Base-by-base conservation (phyloP, 2,113 vertebrate genomes). In the Microtus oregoni region DNA sequence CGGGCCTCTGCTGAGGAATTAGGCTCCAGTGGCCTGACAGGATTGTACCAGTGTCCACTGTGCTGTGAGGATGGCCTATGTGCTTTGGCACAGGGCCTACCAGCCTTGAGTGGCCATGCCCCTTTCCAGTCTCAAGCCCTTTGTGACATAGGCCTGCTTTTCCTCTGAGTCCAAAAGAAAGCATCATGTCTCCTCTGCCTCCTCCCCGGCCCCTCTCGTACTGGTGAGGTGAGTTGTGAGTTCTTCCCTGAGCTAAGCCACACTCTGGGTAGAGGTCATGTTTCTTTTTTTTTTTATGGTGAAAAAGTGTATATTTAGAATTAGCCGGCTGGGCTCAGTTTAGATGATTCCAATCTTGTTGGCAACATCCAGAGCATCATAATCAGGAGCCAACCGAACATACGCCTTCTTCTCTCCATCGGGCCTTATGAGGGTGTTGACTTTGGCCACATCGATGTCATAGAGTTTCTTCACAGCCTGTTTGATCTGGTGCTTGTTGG, bases 51-150 rank as follows among this genome's bases (percentile, higher is more conserved):
- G 0, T 24, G 55, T 47, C 68, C 50, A 3, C 0, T 41, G n/a
- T 75, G 32, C 50, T 4, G 3, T 30, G 0, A 1, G 3, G 44
- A 3, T 10, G 38, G 75, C 41, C 30, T 28, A 0, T 0, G 17
- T 20, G 72, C 14, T 17, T 83, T 7, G 11, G 19, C 15, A 3
- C 24, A 19, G 44, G 20, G 26, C 22, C 61, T n/a, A 55, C 83
- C 30, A 76, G 35, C 89, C 72, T 26, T 44, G 22, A 22, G 22
- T 12, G 30, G 9, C 65, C 63, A 7, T 22, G 38, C 30, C 47
- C 17, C 2, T 12, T 3, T 28, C 9, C 35, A 8, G 10, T 7
- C 35, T 14, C 5, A 15, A 50, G 77, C 44, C 47, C 30, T 19
- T 32, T 14, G 20, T 63, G 32, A 81, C 13, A n/a, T 3, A 44